phyloP scores from a whole-genome alignment of 2,797 vertebrate species.

The Nyctibius grandis region DNA sequence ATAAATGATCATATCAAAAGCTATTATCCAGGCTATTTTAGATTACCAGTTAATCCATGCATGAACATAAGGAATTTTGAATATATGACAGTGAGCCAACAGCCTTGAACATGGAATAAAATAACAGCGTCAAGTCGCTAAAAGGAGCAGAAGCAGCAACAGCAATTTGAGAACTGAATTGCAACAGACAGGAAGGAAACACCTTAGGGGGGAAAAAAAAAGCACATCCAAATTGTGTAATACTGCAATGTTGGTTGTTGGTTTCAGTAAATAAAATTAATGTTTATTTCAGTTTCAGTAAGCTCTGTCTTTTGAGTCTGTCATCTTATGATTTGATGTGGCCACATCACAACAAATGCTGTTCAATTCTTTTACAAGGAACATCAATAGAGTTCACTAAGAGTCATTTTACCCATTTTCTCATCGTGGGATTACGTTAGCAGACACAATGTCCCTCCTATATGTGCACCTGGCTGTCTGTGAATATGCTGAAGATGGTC shows the following conservation, averaged over 20 bases:
- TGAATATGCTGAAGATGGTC: neutral
- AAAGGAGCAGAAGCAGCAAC: conserved; percentile 10
- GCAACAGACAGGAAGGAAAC: conserved; percentile 48
- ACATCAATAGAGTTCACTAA: neutral
- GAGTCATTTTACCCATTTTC: neutral
- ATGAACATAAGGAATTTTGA: neutral
- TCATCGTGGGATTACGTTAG: neutral
- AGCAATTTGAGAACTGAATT: conserved; percentile 45
- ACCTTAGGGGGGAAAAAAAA: neutral
- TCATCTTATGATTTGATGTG: neutral
- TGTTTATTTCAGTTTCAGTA: conserved; percentile 46
- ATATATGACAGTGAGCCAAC: neutral
- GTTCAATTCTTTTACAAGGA: neutral
- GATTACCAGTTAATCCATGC: neutral
- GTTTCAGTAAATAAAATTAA: conserved; percentile 42
- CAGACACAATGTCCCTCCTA: neutral
- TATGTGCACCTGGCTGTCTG: neutral
- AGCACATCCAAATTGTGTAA: neutral
- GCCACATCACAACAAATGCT: neutral
- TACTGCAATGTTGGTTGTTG: conserved; percentile 42
- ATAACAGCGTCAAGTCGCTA: neutral
- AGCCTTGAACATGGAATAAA: conserved; percentile 25
- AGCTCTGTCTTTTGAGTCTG: conserved; percentile 7
- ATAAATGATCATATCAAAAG: neutral
- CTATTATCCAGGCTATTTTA: neutral